A percentile compares a stretch with the other conserved stretches of the same genome.
Conservation (phyloP, 1,140 invertebrate species). For the Drosophila eugracilis region DNA sequence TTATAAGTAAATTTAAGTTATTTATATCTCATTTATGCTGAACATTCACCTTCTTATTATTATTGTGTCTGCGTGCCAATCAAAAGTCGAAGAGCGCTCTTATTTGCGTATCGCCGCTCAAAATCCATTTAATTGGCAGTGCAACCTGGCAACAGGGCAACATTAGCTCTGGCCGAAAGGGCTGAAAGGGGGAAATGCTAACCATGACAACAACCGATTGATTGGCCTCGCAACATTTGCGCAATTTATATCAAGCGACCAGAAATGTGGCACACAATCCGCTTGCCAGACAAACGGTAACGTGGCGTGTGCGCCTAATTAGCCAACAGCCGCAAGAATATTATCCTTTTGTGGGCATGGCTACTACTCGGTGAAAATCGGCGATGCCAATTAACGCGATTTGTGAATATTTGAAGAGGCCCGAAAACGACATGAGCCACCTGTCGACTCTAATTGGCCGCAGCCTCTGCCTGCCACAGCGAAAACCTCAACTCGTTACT, state of each 20-base stretch:
- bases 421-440: conserved; percentile 4
- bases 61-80: conserved; percentile 15
- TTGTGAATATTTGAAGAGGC: conserved; percentile 47
- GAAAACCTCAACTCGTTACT: conserved; percentile 1
- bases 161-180: neutral
- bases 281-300: conserved; percentile 42
- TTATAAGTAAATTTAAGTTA: neutral
- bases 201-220: conserved; percentile 50
- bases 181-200: conserved; percentile 37
- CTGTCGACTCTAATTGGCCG: conserved; percentile 13
- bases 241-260: conserved; percentile 61
- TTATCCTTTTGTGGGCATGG: conserved; percentile 59
- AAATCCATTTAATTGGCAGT: conserved; percentile 47
- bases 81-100: conserved; percentile 19
- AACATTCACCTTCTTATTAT: neutral
- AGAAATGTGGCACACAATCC: conserved; percentile 44
- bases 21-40: neutral
- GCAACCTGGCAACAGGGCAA: conserved; percentile 36
- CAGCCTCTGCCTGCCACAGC: too few relatives aligned
- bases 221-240: conserved; percentile 52
- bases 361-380: conserved; percentile 9
- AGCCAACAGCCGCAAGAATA: conserved; percentile 51
- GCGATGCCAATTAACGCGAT: conserved; percentile 63
- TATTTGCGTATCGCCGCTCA: conserved; percentile 30
- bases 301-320: conserved; percentile 58